Base-by-base conservation (phyloP, 2,888 invertebrate genomes). In the Epistrophe grossulariae region DNA sequence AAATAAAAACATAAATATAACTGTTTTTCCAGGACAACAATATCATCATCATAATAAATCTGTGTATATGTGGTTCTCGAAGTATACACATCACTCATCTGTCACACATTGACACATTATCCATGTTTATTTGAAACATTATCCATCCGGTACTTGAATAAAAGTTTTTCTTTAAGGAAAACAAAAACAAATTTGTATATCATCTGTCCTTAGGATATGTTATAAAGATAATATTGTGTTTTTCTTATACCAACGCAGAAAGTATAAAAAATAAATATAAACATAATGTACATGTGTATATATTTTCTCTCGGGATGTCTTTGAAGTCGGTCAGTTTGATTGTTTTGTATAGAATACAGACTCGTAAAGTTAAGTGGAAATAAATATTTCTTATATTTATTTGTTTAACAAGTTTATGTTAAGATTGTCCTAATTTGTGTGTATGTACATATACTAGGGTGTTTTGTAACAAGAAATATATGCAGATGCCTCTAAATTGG, bases 41-140 rank as follows among this genome's bases (percentile, higher is more conserved):
- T 55, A 66, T 48, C 15, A 68, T 70, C 40, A 55, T 70, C 15
- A 68, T 70, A 55, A 55, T 70, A 70, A 76, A 70, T 50, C 60
- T 57, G 38, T 59, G 66, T 48, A 64, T 71, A 52, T 80, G 68
- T 11, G 52, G 52, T 70, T 38, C 24, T 70, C 5, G 38, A 11
- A 28, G 38, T n/a, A 40, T n/a, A 71, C 62, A 84, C 52, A 11
- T n/a, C 59, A 48, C 70, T 64, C 76, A 11, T 43, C 59, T 82
- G 50, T 45, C 78, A 24, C 73, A 74, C 83, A 84, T 74, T 81
- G 68, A 68, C 80, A 81, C 73, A 73, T 81, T 72, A 81, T 71
- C 50, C 43, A 28, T 72, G 55, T 81, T 84, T 84, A 81, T 68
- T 77, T 73, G 55, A 68, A 38, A 40, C 52, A 68, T 62, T 78